A percentile compares a stretch with the other conserved stretches of the same genome.
phyloP scores from a whole-genome alignment of 2,797 vertebrate genomes.

The Clamator glandarius region DNA sequence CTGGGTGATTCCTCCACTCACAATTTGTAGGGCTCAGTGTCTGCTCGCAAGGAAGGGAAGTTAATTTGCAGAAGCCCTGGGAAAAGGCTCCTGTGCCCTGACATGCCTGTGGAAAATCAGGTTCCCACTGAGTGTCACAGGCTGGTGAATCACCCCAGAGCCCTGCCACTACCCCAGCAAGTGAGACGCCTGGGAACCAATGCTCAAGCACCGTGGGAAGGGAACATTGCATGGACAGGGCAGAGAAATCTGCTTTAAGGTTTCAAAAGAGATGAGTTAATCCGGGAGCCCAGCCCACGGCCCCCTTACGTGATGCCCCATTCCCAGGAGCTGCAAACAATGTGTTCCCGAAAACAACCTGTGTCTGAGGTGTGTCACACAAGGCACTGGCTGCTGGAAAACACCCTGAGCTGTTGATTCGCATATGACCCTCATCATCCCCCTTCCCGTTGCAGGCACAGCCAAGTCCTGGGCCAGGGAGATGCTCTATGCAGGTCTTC shows the following conservation, averaged over 20 bases:
- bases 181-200: not conserved
- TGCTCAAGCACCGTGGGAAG: conserved; percentile 1
- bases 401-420: not conserved
- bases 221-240: not conserved
- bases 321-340: conserved; percentile 24
- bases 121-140: conserved; percentile 20
- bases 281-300: conserved; percentile 15
- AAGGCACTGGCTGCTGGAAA: not conserved
- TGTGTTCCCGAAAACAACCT: not conserved
- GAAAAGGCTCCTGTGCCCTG: conserved; percentile 6
- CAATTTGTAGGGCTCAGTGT: not conserved
- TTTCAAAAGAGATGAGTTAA: conserved; percentile 58
- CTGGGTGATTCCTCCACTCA: not conserved
- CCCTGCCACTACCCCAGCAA: not conserved
- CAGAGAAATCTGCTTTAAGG: not conserved
- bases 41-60: not conserved
- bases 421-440: not conserved
- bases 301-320: not conserved
- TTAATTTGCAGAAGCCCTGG: not conserved
- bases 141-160: conserved; percentile 17
- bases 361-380: not conserved
- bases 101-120: conserved; percentile 48
- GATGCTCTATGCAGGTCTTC: not conserved
- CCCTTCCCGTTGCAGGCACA: not conserved
- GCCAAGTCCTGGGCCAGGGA: not conserved